These are phyloP conservation scores for Arvicanthis niloticus DNA, from an alignment of 2,113 vertebrate genomes.

Conservation along the genomic window DNA sequence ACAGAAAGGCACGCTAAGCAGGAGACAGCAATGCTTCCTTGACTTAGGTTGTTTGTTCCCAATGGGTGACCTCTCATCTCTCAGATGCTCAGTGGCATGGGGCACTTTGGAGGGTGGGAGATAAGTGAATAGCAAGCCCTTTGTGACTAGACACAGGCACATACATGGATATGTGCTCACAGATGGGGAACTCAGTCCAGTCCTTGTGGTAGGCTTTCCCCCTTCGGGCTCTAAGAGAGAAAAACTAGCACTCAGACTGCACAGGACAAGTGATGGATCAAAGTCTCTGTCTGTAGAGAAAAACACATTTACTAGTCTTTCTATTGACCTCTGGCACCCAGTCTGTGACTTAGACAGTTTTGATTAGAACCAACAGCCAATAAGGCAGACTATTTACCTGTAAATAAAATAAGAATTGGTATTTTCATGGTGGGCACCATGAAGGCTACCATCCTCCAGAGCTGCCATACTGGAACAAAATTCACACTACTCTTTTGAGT, in stretches of 20 bases:
- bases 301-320: not conserved
- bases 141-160: not conserved
- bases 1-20: not conserved
- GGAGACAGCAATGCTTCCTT: not conserved
- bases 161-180: not conserved
- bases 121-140: not conserved
- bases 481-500: not conserved
- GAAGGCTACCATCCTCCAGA: not conserved
- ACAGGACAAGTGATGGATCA: not conserved
- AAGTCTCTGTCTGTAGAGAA: not conserved
- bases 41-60: not conserved
- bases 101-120: not conserved
- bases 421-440: not conserved
- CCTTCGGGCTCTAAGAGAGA: not conserved
- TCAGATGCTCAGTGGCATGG: not conserved
- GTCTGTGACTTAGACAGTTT: not conserved
- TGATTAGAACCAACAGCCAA: not conserved
- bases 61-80: not conserved
- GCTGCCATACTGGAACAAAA: not conserved
- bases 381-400: not conserved
- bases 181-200: not conserved
- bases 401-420: slow-evolving; percentile 34
- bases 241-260: not conserved
- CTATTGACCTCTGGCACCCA: not conserved
- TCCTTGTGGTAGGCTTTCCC: not conserved